Conservation (phyloP, 2,797 vertebrate species). For the Pangasius krempfi region DNA sequence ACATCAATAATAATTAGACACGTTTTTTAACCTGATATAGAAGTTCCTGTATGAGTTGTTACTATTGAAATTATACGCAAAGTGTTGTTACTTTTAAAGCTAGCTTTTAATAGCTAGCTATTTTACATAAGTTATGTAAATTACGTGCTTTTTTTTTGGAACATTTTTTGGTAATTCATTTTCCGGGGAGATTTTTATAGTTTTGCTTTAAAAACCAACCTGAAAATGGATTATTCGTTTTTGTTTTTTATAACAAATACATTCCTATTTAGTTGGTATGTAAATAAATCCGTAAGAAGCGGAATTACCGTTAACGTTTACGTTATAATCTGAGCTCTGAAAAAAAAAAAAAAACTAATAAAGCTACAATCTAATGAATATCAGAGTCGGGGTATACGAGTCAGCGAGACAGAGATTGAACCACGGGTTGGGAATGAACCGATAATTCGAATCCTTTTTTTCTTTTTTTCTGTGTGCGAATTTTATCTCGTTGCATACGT, state of each 20-base stretch:
- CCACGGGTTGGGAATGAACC: neutral
- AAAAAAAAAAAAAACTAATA: neutral
- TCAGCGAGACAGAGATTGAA: neutral
- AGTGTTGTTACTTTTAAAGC: neutral
- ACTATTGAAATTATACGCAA: neutral
- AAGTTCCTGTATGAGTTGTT: neutral
- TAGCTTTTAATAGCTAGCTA: no score
- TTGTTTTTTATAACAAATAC: neutral
- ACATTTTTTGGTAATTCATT: no score
- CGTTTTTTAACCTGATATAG: neutral
- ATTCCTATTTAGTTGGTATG: neutral
- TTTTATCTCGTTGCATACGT: slow-evolving; percentile 70
- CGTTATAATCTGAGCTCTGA: neutral
- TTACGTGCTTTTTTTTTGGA: no score
- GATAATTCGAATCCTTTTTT: slow-evolving; percentile 42
- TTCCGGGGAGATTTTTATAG: neutral
- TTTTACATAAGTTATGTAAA: neutral
- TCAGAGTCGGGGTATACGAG: neutral
- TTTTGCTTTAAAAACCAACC: neutral
- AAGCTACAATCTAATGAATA: slow-evolving; percentile 18
- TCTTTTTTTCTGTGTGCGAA: slow-evolving; percentile 57
- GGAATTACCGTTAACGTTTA: neutral
- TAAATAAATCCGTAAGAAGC: neutral
- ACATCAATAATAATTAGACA: neutral
- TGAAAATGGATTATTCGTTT: neutral